Base-by-base conservation (phyloP, 2,888 invertebrate genomes). In the Drosophila austrosaltans region DNA sequence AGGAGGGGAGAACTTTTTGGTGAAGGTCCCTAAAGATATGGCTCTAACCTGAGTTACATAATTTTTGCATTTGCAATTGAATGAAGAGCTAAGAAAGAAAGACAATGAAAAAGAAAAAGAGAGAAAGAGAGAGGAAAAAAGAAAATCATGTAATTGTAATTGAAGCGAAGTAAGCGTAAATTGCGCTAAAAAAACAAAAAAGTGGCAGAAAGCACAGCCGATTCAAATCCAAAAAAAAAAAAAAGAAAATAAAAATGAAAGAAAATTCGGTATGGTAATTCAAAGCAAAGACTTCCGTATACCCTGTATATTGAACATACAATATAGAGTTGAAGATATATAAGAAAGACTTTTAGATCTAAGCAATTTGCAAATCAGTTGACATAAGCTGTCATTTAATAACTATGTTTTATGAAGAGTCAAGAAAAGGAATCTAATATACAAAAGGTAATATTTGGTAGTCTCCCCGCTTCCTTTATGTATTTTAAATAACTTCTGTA, bases 111-210 rank as follows among this genome's bases (percentile, higher is more conserved):
- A 68, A 79, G 74, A 66, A 5, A 16, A 40, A 40, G n/a, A 40
- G n/a, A 40, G 42, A 40, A n/a, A n/a, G 40, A 40, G 12, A n/a
- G 40, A 22, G 20, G 48, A 25, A 48, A 48, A 63, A 69, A 76
- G 57, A 72, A 44, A 87, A 77, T 83, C 89, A 85, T 87, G 79
- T 78, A 82, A 79, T 76, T 82, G 77, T 63, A 77, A 76, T 73
- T 77, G 77, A 82, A 89, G 78, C 89, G 81, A 89, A 85, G 89
- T 89, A 87, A 85, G 79, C 89, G 84, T 88, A 81, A 83, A 89
- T 89, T 85, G 76, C 76, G 70, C 77, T 76, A 78, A 77, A 79
- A 83, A 78, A 76, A 72, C 76, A 36, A 36, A 36, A 36, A 66
- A 61, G 30, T 22, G 39, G 62, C 61, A 72, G 48, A 22, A 48